A percentile compares a stretch with the other conserved stretches of the same genome.
Conservation (phyloP, 2,797 vertebrate genomes). For the Psittacula derbiana region DNA sequence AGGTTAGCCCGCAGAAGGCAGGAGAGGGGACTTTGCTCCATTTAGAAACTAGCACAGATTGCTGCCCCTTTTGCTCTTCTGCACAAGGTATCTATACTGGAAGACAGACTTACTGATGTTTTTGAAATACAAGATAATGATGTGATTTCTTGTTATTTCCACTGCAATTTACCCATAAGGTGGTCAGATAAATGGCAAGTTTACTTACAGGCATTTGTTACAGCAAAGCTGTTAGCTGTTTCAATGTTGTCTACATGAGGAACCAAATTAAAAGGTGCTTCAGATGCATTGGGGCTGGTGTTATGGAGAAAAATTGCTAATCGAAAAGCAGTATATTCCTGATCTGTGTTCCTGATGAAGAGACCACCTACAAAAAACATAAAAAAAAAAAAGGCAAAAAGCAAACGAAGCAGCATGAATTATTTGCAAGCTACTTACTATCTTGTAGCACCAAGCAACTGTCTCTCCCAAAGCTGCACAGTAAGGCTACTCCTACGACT, state of each 20-base stretch:
- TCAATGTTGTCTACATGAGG: slow-evolving; percentile 99
- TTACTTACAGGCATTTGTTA: slow-evolving; percentile 99
- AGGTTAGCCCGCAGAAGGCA: slow-evolving; percentile 59
- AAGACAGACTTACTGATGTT: neutral
- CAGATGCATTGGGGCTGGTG: slow-evolving; percentile 96
- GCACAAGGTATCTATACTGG: neutral
- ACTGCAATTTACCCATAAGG: slow-evolving; percentile 40
- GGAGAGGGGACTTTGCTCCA: slow-evolving; percentile 23
- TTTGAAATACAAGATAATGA: neutral
- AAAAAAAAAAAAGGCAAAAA: neutral
- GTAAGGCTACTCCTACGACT: slow-evolving; percentile 15
- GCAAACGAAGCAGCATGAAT: slow-evolving; percentile 31
- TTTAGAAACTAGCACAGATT: slow-evolving; percentile 32
- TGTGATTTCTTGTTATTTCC: neutral
- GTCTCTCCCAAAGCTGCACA: slow-evolving; percentile 1
- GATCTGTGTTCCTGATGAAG: slow-evolving; percentile 99
- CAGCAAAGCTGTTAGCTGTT: slow-evolving; percentile 98
- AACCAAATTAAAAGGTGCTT: slow-evolving; percentile 98
- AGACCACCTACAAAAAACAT: slow-evolving; percentile 82
- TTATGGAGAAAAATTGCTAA: slow-evolving; percentile 99
- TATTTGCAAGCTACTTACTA: slow-evolving; percentile 16
- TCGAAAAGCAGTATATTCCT: slow-evolving; percentile 98
- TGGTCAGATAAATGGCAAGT: slow-evolving; percentile 13
- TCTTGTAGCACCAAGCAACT: neutral
- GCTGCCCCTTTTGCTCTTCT: slow-evolving; percentile 38